Percentiles rank a stretch among this genome's conserved stretches.
Conservation (phyloP, 2,797 vertebrate species). For the Phataginus tricuspis region DNA sequence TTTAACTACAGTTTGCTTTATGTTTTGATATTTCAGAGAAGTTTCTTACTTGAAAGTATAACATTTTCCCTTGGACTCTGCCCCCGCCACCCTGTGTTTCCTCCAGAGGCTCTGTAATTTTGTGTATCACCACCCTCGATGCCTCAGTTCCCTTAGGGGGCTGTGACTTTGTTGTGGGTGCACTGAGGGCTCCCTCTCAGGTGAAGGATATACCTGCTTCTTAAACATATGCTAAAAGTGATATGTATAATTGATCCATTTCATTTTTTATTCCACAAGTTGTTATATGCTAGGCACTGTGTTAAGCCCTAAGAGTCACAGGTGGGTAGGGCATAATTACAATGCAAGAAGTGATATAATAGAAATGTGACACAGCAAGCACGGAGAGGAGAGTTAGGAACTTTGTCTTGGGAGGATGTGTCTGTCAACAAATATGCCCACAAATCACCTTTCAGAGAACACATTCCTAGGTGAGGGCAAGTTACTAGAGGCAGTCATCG, state of each 20-base stretch:
- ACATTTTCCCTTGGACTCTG: neutral
- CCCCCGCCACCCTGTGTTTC: neutral
- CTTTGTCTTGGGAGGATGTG: neutral
- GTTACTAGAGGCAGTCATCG: neutral
- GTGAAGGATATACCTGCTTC: neutral
- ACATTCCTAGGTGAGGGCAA: neutral
- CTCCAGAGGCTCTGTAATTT: neutral
- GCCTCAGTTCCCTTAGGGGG: neutral
- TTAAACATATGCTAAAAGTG: neutral
- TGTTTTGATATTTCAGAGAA: conserved; percentile 34
- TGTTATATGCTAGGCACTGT: neutral
- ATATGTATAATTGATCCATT: neutral
- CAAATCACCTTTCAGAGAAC: neutral
- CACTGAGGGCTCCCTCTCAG: neutral
- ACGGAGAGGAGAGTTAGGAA: neutral
- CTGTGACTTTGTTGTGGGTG: neutral
- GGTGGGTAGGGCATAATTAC: conserved; percentile 20
- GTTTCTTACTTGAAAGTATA: conserved; percentile 48
- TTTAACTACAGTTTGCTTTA: conserved; percentile 25
- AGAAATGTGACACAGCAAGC: neutral
- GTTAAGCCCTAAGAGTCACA: conserved; percentile 19
- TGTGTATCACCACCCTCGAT: neutral
- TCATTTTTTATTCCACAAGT: neutral
- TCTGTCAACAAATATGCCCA: neutral
- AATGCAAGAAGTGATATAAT: neutral